Percentiles rank a stretch among this genome's conserved stretches.
These are phyloP conservation scores for Ancistrus triradiatus DNA, from an alignment of 2,113 vertebrate species.

Conservation along the genomic window DNA sequence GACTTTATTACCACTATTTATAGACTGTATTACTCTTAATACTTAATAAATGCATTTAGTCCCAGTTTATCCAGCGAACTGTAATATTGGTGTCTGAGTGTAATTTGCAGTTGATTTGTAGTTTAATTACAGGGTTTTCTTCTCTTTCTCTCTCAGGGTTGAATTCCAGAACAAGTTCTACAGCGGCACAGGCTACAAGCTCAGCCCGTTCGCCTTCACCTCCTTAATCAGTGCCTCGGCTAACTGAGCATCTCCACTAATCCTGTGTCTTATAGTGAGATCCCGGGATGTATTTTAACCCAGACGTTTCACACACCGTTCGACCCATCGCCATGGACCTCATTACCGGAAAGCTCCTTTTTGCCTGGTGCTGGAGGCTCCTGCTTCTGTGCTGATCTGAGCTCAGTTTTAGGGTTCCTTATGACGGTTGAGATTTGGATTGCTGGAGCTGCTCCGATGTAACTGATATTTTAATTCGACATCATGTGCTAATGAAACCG, in stretches of 20 bases:
- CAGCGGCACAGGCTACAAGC: conserved; percentile 42
- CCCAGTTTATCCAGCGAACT: no score
- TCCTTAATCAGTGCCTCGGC: conserved; percentile 13
- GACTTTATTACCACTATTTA: no score
- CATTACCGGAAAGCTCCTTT: not conserved
- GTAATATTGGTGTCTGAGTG: no score
- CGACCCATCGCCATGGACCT: not conserved
- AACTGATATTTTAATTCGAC: not conserved
- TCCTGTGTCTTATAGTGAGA: no score
- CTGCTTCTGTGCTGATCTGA: not conserved
- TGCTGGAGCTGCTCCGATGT: not conserved
- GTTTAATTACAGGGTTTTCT: not conserved
- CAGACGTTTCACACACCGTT: conserved; percentile 14
- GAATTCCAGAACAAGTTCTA: conserved; percentile 54
- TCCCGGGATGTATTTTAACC: conserved; percentile 11
- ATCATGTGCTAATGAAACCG: not conserved
- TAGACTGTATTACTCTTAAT: no score
- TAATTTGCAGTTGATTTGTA: no score
- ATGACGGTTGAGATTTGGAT: not conserved
- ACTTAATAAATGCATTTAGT: no score
- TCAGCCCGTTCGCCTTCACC: conserved; percentile 41
- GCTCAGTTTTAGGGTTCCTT: not conserved
- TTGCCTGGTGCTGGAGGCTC: no score
- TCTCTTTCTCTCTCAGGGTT: conserved; percentile 27
- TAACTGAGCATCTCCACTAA: no score